Base-by-base conservation (phyloP, 2,113 vertebrate species). In the cattle (Bos taurus) region DNA sequence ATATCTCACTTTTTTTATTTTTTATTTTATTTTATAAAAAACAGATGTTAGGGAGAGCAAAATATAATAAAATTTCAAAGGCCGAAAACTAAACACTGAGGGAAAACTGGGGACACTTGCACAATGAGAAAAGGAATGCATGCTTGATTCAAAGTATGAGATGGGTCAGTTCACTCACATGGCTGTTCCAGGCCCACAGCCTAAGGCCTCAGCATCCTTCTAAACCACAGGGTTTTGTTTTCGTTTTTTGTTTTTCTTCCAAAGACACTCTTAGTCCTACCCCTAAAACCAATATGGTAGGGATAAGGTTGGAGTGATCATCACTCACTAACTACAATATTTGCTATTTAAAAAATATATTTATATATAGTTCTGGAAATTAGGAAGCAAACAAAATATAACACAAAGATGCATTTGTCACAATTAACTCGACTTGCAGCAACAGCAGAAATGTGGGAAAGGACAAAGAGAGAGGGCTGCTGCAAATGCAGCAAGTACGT, bases 251-350 rank as follows among this genome's bases (percentile, higher is more conserved):
- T n/a, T 84, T 80, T 97, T 60, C 96, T 97, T 97, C 88, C 54
- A 97, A 95, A 97, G 95, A 96, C 96, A 97, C 52, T 92, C 97
- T 91, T 90, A 93, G 77, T 57, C 97, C 95, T 96, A 98, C 46
- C 98, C 98, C 98, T 95, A 97, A 98, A 98, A 98, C 98, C 99
- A 98, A 98, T 98, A 98, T 98, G 98, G 99, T 50, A 94, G 98
- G 97, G 96, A 94, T 94, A 85, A 84, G 90, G 97, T 64, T 98
- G 98, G 97, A 98, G 97, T 5, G 1, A 96, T 21, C 56, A 95
- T 88, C 98, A 96, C 98, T 98, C 98, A 85, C 56, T 86, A 89
- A 97, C 98, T 96, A 98, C 95, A 3, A 14, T 60, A 97, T 14
- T 11, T 96, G 98, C 98, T 98, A 98, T 88, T 96, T 93, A 30